Evolutionary conservation across 2,888 invertebrate genomes (phyloP).

Genomic region (Zelleria hepariella): DNA sequence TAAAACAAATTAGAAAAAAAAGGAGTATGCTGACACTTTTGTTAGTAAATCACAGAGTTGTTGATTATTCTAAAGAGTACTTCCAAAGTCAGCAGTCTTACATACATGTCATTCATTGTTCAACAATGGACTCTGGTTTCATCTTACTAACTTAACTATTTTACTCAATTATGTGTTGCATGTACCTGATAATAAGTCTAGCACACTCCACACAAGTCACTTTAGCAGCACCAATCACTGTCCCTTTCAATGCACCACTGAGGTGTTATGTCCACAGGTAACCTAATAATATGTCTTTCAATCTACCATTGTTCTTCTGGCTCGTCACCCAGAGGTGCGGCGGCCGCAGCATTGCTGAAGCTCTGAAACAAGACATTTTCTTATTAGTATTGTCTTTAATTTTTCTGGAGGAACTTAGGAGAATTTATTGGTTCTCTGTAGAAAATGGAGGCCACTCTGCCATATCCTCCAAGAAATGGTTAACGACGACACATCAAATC

Average conservation of each 20-base stretch:
- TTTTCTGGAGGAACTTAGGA: too few species aligned
- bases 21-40: not conserved
- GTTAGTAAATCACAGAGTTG: not conserved
- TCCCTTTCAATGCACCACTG: slow-evolving; percentile 27
- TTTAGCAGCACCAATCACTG: not conserved
- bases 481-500: too few species aligned
- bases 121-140: not conserved
- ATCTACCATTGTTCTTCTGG: slow-evolving; percentile 72
- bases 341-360: slow-evolving; percentile 38
- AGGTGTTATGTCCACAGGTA: slow-evolving; percentile 25
- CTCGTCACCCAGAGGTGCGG: slow-evolving; percentile 45
- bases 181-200: not conserved
- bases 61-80: not conserved
- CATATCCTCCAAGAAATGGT: too few species aligned
- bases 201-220: slow-evolving; percentile 1
- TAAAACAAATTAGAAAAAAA: slow-evolving; percentile 2
- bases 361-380: slow-evolving; percentile 30
- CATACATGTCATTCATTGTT: not conserved
- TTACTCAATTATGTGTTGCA: not conserved
- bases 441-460: too few species aligned
- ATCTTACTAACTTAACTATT: not conserved
- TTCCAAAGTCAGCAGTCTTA: not conserved
- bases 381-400: too few species aligned
- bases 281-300: slow-evolving; percentile 23
- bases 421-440: too few species aligned